Evolutionary conservation across 2,888 invertebrate species (phyloP), one percentile per base, ranked within the genome.

Genomic region (Oxycera nigricornis): DNA sequence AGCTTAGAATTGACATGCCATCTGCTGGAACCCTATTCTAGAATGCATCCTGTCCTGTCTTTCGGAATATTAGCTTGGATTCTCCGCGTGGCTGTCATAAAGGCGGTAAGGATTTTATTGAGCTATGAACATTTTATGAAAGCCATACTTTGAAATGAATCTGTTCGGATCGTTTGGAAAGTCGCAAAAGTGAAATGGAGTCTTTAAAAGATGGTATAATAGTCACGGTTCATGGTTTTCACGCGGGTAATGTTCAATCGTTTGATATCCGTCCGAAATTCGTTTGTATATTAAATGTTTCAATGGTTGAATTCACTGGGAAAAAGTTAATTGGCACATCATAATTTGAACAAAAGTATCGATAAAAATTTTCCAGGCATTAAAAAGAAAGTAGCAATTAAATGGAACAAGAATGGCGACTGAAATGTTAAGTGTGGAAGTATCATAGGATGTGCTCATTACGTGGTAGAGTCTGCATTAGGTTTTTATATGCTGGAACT

Each of bases 41-140:
- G 17, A n/a, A 46, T 46, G 14, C 4, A 46, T 46, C 17, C 35
- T 11, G 35, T 6, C 35, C n/a, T 46, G 14, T 3, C n/a, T 46
- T 65, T 65, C 24, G 39, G 39, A 24, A 22, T 65, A 65, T 41
- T 65, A 41, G 39, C 11, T 41, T 70, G 52, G 35, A 35, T 6
- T 14, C 70, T 70, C 31, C 70, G 31, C 22, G 30, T 20, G 31
- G 35, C 70, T 52, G 55, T 55, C 55, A 52, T 55, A 30, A 7
- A 24, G 24, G 55, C 55, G 22, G 55, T 70, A 70, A 70, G 55
- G 70, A 30, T 70, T 70, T 70, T 70, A 70, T 70, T 22, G 50
- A 30, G 28, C 52, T 31, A 52, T 70, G 70, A 70, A 70, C 20
- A 70, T 52, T 70, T 70, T 52, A 70, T 55, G 52, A 31, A 52